phyloP scores from a whole-genome alignment of 2,888 invertebrate species.

The Acleris laterana region DNA sequence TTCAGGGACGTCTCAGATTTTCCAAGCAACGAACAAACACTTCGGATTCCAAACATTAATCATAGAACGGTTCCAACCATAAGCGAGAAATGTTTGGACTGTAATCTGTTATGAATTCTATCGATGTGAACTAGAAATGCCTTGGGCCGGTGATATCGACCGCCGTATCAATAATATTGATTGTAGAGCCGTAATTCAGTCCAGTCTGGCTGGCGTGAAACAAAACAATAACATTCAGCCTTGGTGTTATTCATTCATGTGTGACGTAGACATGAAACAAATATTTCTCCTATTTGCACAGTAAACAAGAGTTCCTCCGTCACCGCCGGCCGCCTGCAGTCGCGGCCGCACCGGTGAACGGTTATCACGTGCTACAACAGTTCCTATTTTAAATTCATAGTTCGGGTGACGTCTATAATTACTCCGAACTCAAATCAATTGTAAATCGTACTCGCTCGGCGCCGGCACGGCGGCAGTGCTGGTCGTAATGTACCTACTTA shows the following conservation, averaged over 20 bases:
- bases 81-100: neutral
- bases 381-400: constrained; percentile 57
- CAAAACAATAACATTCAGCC: constrained; percentile 70
- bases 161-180: constrained; percentile 37
- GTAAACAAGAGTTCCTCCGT: constrained; percentile 63
- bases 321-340: constrained; percentile 57
- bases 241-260: constrained; percentile 73
- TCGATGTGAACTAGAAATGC: constrained; percentile 1
- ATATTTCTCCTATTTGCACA: constrained; percentile 77
- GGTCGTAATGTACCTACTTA: constrained; percentile 50
- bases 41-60: too few species aligned
- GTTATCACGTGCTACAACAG: constrained; percentile 53
- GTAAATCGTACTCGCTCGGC: constrained; percentile 37
- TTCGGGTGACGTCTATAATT: constrained; percentile 51
- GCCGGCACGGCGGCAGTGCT: constrained; percentile 42
- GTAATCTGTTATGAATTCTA: constrained; percentile 2
- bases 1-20: too few species aligned
- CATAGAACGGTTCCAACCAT: too few species aligned
- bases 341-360: constrained; percentile 61
- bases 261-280: constrained; percentile 73
- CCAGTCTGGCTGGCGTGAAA: constrained; percentile 52
- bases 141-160: constrained; percentile 17
- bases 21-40: too few species aligned
- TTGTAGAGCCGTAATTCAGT: constrained; percentile 48
- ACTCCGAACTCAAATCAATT: constrained; percentile 49